Conservation (phyloP, 1,140 invertebrate species). For the Camponotus vicinus region DNA sequence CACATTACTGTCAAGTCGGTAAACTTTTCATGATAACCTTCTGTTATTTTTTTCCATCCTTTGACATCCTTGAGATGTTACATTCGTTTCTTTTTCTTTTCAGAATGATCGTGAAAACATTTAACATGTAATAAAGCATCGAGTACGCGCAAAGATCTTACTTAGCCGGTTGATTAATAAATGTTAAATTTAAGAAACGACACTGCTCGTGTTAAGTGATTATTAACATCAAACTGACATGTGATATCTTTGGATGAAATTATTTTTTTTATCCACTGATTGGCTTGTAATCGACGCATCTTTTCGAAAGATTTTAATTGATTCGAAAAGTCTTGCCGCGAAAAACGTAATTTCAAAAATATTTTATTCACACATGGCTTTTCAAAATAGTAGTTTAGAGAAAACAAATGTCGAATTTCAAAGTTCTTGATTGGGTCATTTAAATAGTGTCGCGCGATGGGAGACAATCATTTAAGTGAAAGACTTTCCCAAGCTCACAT, state of each 20-base stretch:
- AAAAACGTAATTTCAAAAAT: not conserved
- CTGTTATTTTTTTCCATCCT: constrained; percentile 6
- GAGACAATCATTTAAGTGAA: constrained; percentile 24
- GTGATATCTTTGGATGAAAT: constrained; percentile 21
- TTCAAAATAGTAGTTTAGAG: not conserved
- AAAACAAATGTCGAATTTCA: not conserved
- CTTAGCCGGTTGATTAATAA: constrained; percentile 61
- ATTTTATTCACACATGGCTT: not conserved
- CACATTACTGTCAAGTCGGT: constrained; percentile 15
- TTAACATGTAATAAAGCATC: constrained; percentile 62
- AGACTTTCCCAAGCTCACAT: constrained; percentile 71
- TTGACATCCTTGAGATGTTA: constrained; percentile 60
- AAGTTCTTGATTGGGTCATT: not conserved
- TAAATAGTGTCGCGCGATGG: constrained; percentile 4
- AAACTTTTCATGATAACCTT: not conserved
- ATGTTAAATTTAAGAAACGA: constrained; percentile 55
- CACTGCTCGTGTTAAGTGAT: constrained; percentile 65
- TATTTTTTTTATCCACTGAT: constrained; percentile 10
- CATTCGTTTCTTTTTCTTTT: constrained; percentile 41
- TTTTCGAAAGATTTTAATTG: constrained; percentile 6
- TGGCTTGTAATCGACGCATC: constrained; percentile 9
- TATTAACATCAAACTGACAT: constrained; percentile 55
- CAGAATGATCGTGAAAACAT: constrained; percentile 38
- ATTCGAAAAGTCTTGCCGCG: not conserved
- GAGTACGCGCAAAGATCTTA: constrained; percentile 44